Conservation (phyloP, 1,140 invertebrate genomes). For the Atopsyche davidsoni region DNA sequence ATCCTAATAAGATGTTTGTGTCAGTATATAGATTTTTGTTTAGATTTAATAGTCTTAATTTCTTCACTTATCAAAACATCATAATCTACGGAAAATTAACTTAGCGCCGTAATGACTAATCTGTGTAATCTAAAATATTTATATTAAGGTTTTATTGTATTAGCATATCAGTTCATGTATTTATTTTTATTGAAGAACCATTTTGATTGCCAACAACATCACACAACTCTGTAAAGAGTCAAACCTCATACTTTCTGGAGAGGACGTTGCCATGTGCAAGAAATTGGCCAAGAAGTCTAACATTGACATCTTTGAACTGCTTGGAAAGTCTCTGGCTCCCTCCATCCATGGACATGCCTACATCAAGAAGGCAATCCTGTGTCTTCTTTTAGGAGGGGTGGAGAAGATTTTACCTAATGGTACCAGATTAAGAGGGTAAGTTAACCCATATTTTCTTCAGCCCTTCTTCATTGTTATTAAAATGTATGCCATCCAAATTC, state of each 20-base stretch:
- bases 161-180: too few species aligned
- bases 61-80: too few species aligned
- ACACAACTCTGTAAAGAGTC: constrained; percentile 86
- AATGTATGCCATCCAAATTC: too few species aligned
- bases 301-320: constrained; percentile 82
- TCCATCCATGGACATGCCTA: constrained; percentile 97
- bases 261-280: constrained; percentile 89
- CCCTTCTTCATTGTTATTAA: too few species aligned
- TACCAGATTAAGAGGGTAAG: constrained; percentile 86
- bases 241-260: constrained; percentile 70
- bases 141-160: too few species aligned
- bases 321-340: constrained; percentile 90
- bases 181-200: constrained; percentile 75
- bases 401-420: constrained; percentile 96
- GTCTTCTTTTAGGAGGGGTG: constrained; percentile 89
- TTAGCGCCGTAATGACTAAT: too few species aligned
- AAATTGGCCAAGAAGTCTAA: constrained; percentile 69
- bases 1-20: too few species aligned
- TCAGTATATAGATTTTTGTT: too few species aligned
- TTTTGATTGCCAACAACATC: constrained; percentile 92
- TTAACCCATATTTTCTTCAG: too few species aligned
- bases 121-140: too few species aligned
- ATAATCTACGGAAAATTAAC: too few species aligned
- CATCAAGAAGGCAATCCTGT: constrained; percentile 95
- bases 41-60: too few species aligned